Conservation (phyloP, 2,113 vertebrate genomes). For the rat (Rattus norvegicus) region GRCr8 NC_086020.1:63890001-63890500, state of each 20-base stretch:
- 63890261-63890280: conserved; percentile 33
- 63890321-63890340: too few species aligned
- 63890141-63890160: neutral
- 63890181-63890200: neutral
- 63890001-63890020: neutral
- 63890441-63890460: neutral
- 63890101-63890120: neutral
- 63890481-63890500: neutral
- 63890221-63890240: neutral
- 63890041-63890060: neutral
- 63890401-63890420: neutral
- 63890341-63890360: too few species aligned
- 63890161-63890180: neutral
- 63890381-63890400: conserved; percentile 25
- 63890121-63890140: neutral
- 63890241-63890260: conserved; percentile 38
- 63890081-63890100: conserved; percentile 9
- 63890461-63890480: neutral
- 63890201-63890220: neutral
- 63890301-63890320: too few species aligned
- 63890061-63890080: neutral
- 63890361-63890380: neutral
- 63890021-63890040: neutral
- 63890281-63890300: neutral
- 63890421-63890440: neutral